Evolutionary conservation across 2,113 vertebrate species (phyloP).

Genomic region (Chamaetylas fuelleborni): DNA sequence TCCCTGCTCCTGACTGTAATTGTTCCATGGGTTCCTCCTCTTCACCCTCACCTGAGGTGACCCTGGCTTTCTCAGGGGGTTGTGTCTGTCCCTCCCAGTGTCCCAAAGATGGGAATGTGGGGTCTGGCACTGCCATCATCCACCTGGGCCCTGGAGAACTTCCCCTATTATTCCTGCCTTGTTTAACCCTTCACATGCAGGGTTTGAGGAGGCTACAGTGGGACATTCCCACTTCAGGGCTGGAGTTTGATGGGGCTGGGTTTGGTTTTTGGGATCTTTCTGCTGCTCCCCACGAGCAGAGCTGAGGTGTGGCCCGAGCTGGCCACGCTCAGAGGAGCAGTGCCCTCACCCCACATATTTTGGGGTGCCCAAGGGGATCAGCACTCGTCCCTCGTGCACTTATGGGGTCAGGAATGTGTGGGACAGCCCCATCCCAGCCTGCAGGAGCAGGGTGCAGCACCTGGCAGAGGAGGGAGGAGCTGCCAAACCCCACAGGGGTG

Average conservation of each 20-base stretch:
- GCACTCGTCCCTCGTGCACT: rapidly evolving
- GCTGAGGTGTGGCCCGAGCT: neutral
- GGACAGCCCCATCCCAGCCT: neutral
- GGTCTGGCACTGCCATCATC: no score
- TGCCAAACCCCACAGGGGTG: neutral
- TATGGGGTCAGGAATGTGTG: neutral
- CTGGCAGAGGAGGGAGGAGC: neutral
- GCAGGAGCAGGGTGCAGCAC: neutral
- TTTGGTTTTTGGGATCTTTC: neutral
- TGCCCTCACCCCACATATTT: rapidly evolving
- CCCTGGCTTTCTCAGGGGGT: no score
- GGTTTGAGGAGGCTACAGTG: neutral
- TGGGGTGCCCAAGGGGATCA: neutral
- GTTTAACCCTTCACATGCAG: rapidly evolving
- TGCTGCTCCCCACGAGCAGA: neutral
- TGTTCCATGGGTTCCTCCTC: no score
- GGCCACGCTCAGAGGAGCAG: rapidly evolving
- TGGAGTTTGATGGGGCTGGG: rapidly evolving
- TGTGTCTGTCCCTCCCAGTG: no score
- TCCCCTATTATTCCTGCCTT: neutral
- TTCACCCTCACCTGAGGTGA: no score
- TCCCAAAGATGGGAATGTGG: no score
- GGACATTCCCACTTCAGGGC: neutral
- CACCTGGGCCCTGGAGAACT: neutral
- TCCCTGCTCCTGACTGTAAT: no score